phyloP scores from a whole-genome alignment of 1,140 invertebrate genomes.

The Formica exsecta region DNA sequence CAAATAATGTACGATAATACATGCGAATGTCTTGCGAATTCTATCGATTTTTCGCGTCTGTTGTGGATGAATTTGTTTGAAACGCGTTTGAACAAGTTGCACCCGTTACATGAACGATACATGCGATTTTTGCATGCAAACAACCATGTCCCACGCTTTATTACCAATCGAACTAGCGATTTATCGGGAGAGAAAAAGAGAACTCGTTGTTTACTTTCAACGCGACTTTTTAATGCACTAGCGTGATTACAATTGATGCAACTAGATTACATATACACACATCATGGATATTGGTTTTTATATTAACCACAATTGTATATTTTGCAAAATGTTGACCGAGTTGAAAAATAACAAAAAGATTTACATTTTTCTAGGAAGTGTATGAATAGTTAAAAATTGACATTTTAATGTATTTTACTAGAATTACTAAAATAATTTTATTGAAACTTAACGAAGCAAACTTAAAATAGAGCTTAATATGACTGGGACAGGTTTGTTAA shows the following conservation, averaged over 20 bases:
- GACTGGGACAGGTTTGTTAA: neutral
- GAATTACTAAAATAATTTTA: neutral
- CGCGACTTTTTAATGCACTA: neutral
- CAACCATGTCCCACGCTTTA: neutral
- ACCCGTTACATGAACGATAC: neutral
- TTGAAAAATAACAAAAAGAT: neutral
- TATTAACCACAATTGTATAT: neutral
- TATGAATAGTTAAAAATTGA: neutral
- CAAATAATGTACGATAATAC: neutral
- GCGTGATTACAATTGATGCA: slow-evolving; percentile 14
- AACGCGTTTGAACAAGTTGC: neutral
- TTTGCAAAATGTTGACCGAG: neutral
- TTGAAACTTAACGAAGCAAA: neutral
- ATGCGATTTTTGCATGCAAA: neutral
- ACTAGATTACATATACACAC: neutral
- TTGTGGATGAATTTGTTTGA: neutral
- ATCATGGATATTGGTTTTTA: neutral
- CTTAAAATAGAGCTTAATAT: neutral
- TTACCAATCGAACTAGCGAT: neutral
- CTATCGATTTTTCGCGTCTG: neutral
- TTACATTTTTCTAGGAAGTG: neutral
- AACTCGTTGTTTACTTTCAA: neutral
- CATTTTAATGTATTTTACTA: too few relatives aligned
- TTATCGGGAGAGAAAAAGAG: neutral
- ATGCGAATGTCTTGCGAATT: neutral